These are phyloP conservation scores for Ciona savignyi DNA, from an alignment of 23 tunicate species.

Conservation along the genomic window DNA sequence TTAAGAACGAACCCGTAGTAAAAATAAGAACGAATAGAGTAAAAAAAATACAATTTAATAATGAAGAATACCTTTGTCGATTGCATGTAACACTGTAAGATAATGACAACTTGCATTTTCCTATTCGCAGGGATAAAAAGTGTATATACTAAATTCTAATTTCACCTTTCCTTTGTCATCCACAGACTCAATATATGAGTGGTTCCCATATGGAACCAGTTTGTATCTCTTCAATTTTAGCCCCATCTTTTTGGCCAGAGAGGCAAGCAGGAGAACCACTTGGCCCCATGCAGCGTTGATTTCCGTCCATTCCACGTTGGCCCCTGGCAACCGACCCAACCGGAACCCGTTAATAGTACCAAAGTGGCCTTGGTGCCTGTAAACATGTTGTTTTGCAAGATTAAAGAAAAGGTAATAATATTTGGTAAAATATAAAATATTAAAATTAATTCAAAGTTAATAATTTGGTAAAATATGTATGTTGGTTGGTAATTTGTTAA, in stretches of 20 bases:
- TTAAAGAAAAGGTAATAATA: neutral
- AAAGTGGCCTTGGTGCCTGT: conserved; percentile 87
- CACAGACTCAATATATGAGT: conserved; percentile 62
- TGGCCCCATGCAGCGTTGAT: conserved; percentile 98
- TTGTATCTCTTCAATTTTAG: conserved; percentile 51
- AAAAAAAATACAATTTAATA: too few species aligned
- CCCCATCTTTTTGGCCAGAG: conserved; percentile 75
- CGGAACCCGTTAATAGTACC: conserved; percentile 94
- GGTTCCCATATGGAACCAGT: conserved; percentile 86
- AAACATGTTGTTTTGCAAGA: neutral
- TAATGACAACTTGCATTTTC: too few species aligned
- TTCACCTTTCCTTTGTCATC: conserved; percentile 75
- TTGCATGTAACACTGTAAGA: too few species aligned
- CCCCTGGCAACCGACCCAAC: conserved; percentile 71
- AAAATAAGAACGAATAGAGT: too few species aligned
- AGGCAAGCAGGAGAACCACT: conserved; percentile 52
- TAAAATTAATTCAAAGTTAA: too few species aligned
- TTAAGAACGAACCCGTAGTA: too few species aligned
- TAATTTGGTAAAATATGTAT: too few species aligned
- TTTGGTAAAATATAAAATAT: neutral
- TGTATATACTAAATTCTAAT: neutral
- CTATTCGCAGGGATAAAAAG: too few species aligned
- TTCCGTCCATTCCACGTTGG: conserved; percentile 82
- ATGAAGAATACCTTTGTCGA: too few species aligned
- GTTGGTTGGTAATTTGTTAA: too few species aligned